A percentile compares a stretch with the other conserved stretches of the same genome.
phyloP scores from a whole-genome alignment of 2,113 vertebrate species.

The Microcebus ravelobensis region DNA sequence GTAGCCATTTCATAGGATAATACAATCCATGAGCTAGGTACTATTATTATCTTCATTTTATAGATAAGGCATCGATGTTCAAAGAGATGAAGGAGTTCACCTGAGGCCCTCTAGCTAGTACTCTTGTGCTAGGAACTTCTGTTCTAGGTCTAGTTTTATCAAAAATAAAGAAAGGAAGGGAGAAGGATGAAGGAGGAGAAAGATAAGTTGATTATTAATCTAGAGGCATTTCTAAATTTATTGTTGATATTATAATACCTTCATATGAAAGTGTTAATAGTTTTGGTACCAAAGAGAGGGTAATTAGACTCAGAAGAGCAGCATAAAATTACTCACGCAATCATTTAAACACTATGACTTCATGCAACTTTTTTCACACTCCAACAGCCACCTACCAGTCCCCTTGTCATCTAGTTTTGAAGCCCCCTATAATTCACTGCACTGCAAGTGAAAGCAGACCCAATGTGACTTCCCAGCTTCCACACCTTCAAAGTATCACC shows the following conservation, averaged over 20 bases:
- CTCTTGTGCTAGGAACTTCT: neutral
- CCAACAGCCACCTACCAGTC: neutral
- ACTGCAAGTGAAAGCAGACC: neutral
- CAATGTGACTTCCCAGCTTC: neutral
- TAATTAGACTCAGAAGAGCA: neutral
- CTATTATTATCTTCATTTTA: neutral
- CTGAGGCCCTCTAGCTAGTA: neutral
- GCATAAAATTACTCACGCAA: neutral
- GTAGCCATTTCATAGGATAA: neutral
- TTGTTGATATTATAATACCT: neutral
- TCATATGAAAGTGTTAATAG: constrained; percentile 3
- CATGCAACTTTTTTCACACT: neutral
- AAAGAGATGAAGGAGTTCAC: constrained; percentile 5
- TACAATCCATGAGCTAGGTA: neutral
- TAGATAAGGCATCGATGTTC: neutral
- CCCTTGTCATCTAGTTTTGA: neutral
- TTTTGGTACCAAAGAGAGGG: neutral
- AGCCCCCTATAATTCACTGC: neutral
- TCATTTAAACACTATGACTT: neutral
- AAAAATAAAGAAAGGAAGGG: neutral
- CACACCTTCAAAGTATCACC: neutral
- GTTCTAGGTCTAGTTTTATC: neutral
- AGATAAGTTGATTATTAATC: neutral
- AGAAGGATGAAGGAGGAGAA: neutral
- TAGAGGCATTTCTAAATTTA: constrained; percentile 28